Evolutionary conservation across 2,113 vertebrate genomes (phyloP), one percentile per base, ranked within the genome.

Genomic region (Daubentonia madagascariensis): DNA sequence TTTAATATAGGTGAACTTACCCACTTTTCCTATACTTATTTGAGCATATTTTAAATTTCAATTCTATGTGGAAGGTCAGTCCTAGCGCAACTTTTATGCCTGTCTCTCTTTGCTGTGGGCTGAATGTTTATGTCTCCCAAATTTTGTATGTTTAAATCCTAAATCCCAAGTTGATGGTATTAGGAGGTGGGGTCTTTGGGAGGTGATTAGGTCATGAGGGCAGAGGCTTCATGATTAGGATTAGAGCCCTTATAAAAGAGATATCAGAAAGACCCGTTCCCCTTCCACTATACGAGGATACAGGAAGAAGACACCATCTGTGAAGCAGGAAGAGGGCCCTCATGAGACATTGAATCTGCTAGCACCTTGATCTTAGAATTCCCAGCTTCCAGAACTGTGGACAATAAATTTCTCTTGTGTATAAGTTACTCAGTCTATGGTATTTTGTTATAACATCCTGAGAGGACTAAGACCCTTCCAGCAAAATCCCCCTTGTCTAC

Each of bases 211-310:
- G 11, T 37, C n/a, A 28, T 10, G 14, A 40, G 1, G 40, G 25
- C n/a, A 78, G 22, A 45, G 35, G 22, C 17, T 37, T 87, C 1
- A 25, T 18, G 14, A 70, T 22, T 17, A 17, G 35, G 6, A 9
- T 32, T 6, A 5, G 9, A 48, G 6, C 3, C 8, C 2, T 20
- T 30, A 16, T 43, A 14, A 43, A 65, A 6, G 0, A 7, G 32
- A 50, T 5, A 5, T 16, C 6, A 7, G 37, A 6, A 6, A 79
- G 9, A 16, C 25, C 5, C 8, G 20, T 0, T 1, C 11, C 6
- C 3, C 16, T 80, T 68, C 5, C 16, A 40, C 16, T 16, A 68
- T 16, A 35, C 63, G 23, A 73, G 3, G 5, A 80, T 0, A 9
- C 23, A 79, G 22, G 4, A n/a, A 70, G 32, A 30, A 37, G 22